These are phyloP conservation scores for Gasterosteus nipponicus DNA, from an alignment of 2,113 vertebrate genomes.

Conservation along the genomic window DNA sequence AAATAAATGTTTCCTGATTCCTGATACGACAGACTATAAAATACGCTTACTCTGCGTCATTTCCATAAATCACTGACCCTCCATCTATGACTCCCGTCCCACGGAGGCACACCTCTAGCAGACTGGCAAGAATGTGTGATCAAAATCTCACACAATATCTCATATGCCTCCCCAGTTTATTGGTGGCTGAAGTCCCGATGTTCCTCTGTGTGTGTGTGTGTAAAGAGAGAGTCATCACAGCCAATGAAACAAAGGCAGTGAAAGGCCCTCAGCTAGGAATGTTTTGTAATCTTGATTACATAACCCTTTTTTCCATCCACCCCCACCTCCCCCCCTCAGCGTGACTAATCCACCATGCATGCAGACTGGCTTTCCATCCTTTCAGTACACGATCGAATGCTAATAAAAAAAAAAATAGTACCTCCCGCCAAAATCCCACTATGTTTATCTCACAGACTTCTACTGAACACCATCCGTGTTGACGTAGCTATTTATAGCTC, in stretches of 20 bases:
- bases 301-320: slow-evolving; percentile 52
- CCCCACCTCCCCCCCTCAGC: not conserved
- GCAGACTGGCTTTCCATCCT: slow-evolving; percentile 37
- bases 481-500: slow-evolving; percentile 70
- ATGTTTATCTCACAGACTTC: not conserved
- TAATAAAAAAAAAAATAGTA: slow-evolving; percentile 28
- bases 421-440: slow-evolving; percentile 4
- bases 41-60: slow-evolving; percentile 15
- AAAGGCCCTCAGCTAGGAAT: slow-evolving; percentile 54
- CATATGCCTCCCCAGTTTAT: slow-evolving; percentile 7
- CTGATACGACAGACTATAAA: slow-evolving; percentile 28
- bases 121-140: slow-evolving; percentile 26
- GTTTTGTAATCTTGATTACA: slow-evolving; percentile 80
- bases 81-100: not conserved
- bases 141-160: slow-evolving; percentile 35
- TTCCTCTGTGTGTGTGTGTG: slow-evolving; percentile 38
- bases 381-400: slow-evolving; percentile 2
- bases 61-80: slow-evolving; percentile 54
- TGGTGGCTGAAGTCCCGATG: slow-evolving; percentile 37
- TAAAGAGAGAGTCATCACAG: slow-evolving; percentile 31
- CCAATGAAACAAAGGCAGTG: slow-evolving; percentile 46
- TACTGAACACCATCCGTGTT: slow-evolving; percentile 49
- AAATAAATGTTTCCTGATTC: too few relatives aligned
- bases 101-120: slow-evolving; percentile 3
- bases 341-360: slow-evolving; percentile 66